A percentile compares a stretch with the other conserved stretches of the same genome.
phyloP scores from a whole-genome alignment of 2,888 invertebrate genomes.

The Ceratothoa steindachneri region DNA sequence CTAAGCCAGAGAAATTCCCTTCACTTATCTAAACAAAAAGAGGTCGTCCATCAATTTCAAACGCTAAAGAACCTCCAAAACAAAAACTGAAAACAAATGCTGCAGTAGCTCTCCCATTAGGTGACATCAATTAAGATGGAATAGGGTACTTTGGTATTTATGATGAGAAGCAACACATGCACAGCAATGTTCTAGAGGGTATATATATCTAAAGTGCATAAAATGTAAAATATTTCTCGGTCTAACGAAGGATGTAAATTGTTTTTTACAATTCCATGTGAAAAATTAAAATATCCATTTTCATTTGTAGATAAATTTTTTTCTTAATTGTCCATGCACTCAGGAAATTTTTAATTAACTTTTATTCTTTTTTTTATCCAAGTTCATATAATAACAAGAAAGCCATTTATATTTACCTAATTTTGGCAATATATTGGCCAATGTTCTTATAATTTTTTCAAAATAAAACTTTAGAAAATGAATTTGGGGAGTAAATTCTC shows the following conservation, averaged over 20 bases:
- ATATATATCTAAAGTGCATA: not conserved
- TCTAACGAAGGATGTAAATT: not conserved
- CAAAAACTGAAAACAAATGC: not conserved
- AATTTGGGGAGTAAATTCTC: too few species aligned
- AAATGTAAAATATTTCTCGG: conserved; percentile 7
- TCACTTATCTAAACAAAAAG: not conserved
- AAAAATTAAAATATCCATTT: too few species aligned
- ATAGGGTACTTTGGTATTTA: not conserved
- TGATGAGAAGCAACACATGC: not conserved
- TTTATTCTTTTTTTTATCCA: too few species aligned
- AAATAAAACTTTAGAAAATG: too few species aligned
- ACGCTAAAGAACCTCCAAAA: not conserved
- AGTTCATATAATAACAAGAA: too few species aligned
- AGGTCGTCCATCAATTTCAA: not conserved
- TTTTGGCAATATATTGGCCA: too few species aligned
- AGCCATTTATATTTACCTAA: too few species aligned
- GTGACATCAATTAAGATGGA: not conserved
- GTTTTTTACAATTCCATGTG: not conserved
- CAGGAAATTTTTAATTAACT: too few species aligned
- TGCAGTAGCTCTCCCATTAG: not conserved
- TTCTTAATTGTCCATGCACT: too few species aligned
- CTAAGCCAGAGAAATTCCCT: not conserved
- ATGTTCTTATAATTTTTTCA: too few species aligned
- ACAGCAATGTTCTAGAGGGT: not conserved
- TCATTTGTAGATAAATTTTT: too few species aligned